Evolutionary conservation across 2,113 vertebrate species (phyloP), one percentile per base, ranked within the genome.

Genomic region (Chloroceryle aenea): DNA sequence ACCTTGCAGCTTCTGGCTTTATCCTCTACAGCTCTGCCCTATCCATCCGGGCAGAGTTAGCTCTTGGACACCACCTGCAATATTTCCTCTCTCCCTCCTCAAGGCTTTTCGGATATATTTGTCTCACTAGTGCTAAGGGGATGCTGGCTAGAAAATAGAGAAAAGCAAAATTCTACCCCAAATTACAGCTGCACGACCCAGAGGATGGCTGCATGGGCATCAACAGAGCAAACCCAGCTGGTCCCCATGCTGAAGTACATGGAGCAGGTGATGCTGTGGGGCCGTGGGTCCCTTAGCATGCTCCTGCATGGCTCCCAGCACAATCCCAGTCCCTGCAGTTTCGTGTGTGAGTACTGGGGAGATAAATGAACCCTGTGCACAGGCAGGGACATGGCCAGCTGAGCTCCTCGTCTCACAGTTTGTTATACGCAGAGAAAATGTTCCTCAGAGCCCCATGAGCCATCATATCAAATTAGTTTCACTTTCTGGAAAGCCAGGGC

Each of bases 71-170:
- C 32, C 88, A 69, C 66, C 59, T 86, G 84, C 91, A 69, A 14
- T 50, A 25, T 27, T 68, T 85, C 29, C 53, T 63, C 21, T 80
- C 81, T 85, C 79, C 52, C 89, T 74, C 85, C 96, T 83, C 92
- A 74, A 83, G 85, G 94, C 66, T 81, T 79, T 94, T 40, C 76
- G 53, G 95, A 23, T 93, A 43, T 53, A 68, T 96, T 89, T 64
- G 76, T 90, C 89, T 74, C 27, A 16, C 75, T 4, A 53, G 86
- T 7, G 50, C 40, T 59, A 29, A 62, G n/a, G 56, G 14, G 38
- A 62, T 90, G 52, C 68, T 34, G 20, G 56, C 34, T 94, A 81
- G 72, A 38, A 23, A n/a, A 52, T 26, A 5, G 0, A 20, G 8
- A 61, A 77, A 29, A 21, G 76, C 23, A 7, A 42, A 50, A 40